Percentiles rank a stretch among this genome's conserved stretches.
Evolutionary conservation across 2,888 invertebrate genomes (phyloP).

Genomic region (Drepana falcataria): DNA sequence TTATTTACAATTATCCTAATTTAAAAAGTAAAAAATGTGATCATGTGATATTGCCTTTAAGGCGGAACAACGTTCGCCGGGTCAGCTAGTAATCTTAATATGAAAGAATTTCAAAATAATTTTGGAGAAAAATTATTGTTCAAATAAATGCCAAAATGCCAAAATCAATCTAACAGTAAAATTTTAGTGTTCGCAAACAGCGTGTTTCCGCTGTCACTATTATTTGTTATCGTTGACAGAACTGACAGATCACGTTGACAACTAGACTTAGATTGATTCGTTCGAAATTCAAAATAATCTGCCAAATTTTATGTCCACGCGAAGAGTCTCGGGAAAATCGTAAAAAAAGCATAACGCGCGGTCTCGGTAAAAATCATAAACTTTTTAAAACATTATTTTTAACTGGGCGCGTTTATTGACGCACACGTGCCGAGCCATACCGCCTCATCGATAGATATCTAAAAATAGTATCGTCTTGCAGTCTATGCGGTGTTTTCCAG

Average conservation of each 20-base stretch:
- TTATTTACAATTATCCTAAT: no score
- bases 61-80: no score
- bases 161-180: not conserved
- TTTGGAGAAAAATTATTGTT: no score
- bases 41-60: no score
- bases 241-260: not conserved
- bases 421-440: conserved; percentile 20
- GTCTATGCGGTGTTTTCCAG: conserved; percentile 45
- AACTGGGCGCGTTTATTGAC: conserved; percentile 14
- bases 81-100: no score
- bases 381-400: conserved; percentile 6
- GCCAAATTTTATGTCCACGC: not conserved
- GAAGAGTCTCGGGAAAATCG: not conserved
- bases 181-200: not conserved
- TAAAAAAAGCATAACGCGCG: not conserved
- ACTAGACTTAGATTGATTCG: not conserved
- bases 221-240: not conserved
- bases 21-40: no score
- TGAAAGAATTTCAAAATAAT: no score
- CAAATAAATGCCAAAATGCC: no score
- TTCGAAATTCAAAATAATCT: not conserved
- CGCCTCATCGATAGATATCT: conserved; percentile 43
- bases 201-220: not conserved
- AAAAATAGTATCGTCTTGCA: conserved; percentile 47
- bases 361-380: not conserved